Base-by-base conservation (phyloP, 2,888 invertebrate genomes). In the Saturnia pavonia region DNA sequence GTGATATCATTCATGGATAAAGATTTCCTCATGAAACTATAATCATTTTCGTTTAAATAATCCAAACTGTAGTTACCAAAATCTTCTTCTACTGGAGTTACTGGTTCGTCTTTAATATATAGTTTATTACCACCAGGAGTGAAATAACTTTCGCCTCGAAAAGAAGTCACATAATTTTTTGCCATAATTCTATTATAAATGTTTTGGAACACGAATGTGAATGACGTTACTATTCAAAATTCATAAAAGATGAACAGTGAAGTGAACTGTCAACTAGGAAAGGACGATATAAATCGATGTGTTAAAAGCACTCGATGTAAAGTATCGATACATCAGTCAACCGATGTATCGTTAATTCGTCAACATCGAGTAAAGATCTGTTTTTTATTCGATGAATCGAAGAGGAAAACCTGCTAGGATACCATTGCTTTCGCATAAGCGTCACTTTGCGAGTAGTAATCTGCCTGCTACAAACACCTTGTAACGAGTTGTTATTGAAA, bases 1-100 rank as follows among this genome's bases (percentile, higher is more conserved):
- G 86, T 74, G 71, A 94, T 85, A 73, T 94, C 91, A 73, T 80
- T 89, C 90, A 92, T 88, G 11, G 93, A 94, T 77, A 93, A 79
- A 8, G 93, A 94, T 76, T 89, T 92, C 69, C 84, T 88, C 84
- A 91, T 87, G 27, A 78, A 78, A 70, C 78, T 79, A 74, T 78
- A 85, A 51, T 82, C 83, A 75, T 85, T 79, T 67, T 88, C 86
- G 71, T 83, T 86, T 8, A 80, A 81, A 66, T 75, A 75, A 72
- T 91, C 89, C 60, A 89, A 80, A 69, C 82, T 84, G 72, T 88
- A 83, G 73, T 87, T 83, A 69, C 86, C 89, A 72, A 91, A 91
- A 73, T 90, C 88, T 75, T 91, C 88, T 74, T 91, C 90, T 54
- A 81, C 77, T 6, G 92, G 91, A 60, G 91, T 87, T 34, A 79